Evolutionary conservation across 2,797 vertebrate species (phyloP), one percentile per base, ranked within the genome.

Genomic region (Prionace glauca): DNA sequence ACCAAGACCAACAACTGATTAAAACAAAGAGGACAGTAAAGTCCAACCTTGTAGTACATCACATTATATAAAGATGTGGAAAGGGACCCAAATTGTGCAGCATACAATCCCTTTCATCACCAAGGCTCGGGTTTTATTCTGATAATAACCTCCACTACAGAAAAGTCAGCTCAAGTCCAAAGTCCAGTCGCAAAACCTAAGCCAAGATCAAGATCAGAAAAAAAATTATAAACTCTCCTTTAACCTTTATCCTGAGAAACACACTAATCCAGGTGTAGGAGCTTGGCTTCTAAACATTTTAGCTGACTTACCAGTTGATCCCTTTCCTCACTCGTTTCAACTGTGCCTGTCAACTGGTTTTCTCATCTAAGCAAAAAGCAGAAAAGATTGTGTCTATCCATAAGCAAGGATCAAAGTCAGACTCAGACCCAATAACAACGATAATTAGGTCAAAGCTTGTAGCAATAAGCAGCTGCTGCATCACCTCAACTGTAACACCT

Each of bases 281-380:
- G 79, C 79, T 81, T 36, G 79, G 79, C 18, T 81, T 81, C 79
- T 81, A 41, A 81, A 81, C 36, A 81, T 81, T 81, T 41, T 81
- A 81, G 81, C 81, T 84, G 81, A 84, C 81, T 84, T 84, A 84
- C 81, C 36, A 84, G 81, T 84, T 45, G 36, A 84, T 84, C 81
- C 18, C 81, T 84, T 84, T 45, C 81, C 81, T 84, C 81, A 84
- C 36, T 84, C 81, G 41, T 84, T 45, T 84, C 81, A 84, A 84
- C 81, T 84, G 81, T 84, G 36, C 81, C 81, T 45, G 81, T 84
- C 41, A 22, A 84, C 81, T 84, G 81, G 81, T 84, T 84, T 84
- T 84, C 36, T 84, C 41, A 84, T 45, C 81, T 84, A 84, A 84
- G 81, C 81, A 45, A 84, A 41, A 81, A 84, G 81, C 81, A 84